phyloP scores from a whole-genome alignment of 2,113 vertebrate genomes.

The rat (Rattus norvegicus) region DNA sequence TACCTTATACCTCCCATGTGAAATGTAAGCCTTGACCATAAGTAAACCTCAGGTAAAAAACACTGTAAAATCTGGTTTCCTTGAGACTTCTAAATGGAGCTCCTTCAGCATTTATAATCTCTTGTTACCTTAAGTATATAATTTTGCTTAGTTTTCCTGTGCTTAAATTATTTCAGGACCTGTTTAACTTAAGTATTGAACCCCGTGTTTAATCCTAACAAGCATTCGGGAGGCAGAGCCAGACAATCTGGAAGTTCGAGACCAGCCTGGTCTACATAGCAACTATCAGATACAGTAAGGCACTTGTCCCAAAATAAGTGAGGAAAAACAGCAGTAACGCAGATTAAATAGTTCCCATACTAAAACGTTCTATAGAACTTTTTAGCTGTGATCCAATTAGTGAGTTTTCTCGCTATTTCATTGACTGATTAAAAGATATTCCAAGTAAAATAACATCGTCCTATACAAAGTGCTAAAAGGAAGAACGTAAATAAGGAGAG shows the following conservation, averaged over 20 bases:
- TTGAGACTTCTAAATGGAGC: background rate
- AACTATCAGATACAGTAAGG: background rate
- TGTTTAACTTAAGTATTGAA: background rate
- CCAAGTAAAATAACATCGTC: background rate
- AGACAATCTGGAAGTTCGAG: background rate
- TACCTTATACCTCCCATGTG: background rate
- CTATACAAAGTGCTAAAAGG: background rate
- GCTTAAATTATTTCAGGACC: too few species aligned
- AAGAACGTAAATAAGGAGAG: background rate
- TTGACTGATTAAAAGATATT: background rate
- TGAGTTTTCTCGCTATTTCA: background rate
- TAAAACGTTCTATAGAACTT: background rate
- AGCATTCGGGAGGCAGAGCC: background rate
- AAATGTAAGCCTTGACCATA: background rate
- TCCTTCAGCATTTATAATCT: too few species aligned
- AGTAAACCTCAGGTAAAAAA: background rate
- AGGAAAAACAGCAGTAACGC: too few species aligned
- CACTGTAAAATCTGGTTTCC: background rate
- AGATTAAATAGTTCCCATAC: background rate
- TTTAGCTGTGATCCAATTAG: background rate
- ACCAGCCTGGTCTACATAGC: background rate
- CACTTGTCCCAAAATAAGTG: too few species aligned
- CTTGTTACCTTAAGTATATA: background rate
- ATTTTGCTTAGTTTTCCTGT: background rate
- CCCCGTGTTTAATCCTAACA: too few species aligned